phyloP scores from a whole-genome alignment of 2,888 invertebrate species.

The Mycalesis mineus region DNA sequence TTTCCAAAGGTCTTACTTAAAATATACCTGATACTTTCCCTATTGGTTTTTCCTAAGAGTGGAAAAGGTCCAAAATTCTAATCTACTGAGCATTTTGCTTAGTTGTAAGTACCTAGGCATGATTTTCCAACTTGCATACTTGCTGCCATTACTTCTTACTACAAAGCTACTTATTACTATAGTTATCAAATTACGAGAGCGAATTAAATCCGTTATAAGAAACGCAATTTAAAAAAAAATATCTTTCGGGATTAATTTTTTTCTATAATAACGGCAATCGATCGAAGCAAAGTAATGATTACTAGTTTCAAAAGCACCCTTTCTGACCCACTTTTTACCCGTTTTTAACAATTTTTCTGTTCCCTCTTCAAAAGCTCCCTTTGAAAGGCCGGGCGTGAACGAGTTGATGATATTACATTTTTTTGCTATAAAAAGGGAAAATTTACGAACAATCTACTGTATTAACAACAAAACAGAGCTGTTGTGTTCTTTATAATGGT shows the following conservation, averaged over 20 bases:
- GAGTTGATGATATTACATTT: conserved; percentile 79
- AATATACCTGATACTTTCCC: too few species aligned
- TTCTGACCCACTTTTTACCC: conserved; percentile 78
- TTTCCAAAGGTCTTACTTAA: too few species aligned
- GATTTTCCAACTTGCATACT: background rate
- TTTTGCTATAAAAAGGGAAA: conserved; percentile 59
- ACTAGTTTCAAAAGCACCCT: conserved; percentile 76
- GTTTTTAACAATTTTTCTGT: conserved; percentile 71
- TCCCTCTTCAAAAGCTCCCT: conserved; percentile 71
- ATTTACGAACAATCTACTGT: conserved; percentile 76
- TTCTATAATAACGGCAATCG: conserved; percentile 74
- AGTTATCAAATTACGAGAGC: conserved; percentile 1
- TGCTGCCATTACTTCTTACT: background rate
- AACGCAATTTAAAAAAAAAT: conserved; percentile 16
- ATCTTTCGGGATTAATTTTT: conserved; percentile 17
- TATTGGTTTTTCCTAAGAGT: too few species aligned
- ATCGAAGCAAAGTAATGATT: conserved; percentile 73
- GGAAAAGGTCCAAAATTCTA: too few species aligned
- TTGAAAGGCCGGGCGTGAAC: conserved; percentile 78
- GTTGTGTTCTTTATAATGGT: conserved; percentile 69
- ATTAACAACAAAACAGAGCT: conserved; percentile 75
- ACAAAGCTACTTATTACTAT: background rate
- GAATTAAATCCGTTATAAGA: conserved; percentile 21
- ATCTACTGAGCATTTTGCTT: too few species aligned
- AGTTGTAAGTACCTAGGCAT: background rate